phyloP scores from a whole-genome alignment of 2,888 invertebrate genomes.

The Dryobota labecula region DNA sequence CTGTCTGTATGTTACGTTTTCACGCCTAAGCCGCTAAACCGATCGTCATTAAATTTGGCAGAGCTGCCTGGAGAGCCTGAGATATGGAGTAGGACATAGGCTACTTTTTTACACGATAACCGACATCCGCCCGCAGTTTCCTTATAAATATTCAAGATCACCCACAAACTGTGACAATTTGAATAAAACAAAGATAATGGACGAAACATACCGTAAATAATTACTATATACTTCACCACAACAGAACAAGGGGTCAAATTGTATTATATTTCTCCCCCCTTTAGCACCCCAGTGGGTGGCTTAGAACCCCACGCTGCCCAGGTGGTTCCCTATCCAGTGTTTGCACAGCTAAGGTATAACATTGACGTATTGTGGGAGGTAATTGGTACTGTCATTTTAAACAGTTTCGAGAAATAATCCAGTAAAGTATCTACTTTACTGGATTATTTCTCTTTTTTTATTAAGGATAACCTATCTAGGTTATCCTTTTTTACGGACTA shows the following conservation, averaged over 20 bases:
- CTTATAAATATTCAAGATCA: not conserved
- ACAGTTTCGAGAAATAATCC: slow-evolving; percentile 11
- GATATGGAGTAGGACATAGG: too few species aligned
- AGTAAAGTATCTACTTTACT: too few species aligned
- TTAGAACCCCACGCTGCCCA: slow-evolving; percentile 26
- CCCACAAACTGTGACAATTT: slow-evolving; percentile 6
- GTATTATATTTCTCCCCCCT: slow-evolving; percentile 28
- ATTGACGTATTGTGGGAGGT: slow-evolving; percentile 16
- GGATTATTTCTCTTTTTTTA: too few species aligned
- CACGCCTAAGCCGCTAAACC: too few species aligned
- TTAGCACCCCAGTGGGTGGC: not conserved
- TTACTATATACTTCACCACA: slow-evolving; percentile 19
- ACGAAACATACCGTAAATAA: slow-evolving; percentile 17
- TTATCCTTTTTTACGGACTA: not conserved
- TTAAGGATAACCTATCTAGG: too few species aligned
- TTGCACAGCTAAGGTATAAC: slow-evolving; percentile 42
- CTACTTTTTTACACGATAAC: too few species aligned
- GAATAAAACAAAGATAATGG: slow-evolving; percentile 23
- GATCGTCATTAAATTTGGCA: too few species aligned
- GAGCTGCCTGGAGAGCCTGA: too few species aligned
- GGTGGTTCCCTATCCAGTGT: slow-evolving; percentile 36
- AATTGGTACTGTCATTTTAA: slow-evolving; percentile 30
- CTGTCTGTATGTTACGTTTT: too few species aligned
- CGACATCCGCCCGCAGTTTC: too few species aligned
- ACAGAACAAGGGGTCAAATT: slow-evolving; percentile 36